phyloP scores from a whole-genome alignment of 2,888 invertebrate species.

The Andricus quercusramuli region DNA sequence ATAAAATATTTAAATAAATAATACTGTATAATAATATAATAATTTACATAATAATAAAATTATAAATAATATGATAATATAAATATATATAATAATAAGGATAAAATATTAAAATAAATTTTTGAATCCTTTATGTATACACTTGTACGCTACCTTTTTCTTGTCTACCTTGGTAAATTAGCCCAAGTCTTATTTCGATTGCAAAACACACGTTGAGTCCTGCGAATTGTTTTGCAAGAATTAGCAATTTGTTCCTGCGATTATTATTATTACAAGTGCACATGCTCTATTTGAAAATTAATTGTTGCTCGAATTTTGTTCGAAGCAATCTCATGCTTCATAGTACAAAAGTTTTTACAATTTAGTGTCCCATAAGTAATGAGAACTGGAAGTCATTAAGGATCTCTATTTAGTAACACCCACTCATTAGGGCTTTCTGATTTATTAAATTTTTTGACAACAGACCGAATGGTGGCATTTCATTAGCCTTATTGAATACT shows the following conservation, averaged over 20 bases:
- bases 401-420: neutral
- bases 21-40: too few species aligned
- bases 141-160: neutral
- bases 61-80: too few species aligned
- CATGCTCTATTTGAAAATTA: neutral
- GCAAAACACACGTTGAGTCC: constrained; percentile 16
- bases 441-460: neutral
- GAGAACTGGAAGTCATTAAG: neutral
- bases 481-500: neutral
- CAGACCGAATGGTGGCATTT: neutral
- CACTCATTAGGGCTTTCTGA: neutral
- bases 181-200: constrained; percentile 3
- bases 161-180: neutral
- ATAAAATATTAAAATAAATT: too few species aligned
- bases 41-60: too few species aligned
- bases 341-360: neutral
- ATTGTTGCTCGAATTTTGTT: neutral
- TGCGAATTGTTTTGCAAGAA: constrained; percentile 34
- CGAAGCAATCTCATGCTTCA: neutral
- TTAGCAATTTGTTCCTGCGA: too few species aligned
- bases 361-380: neutral
- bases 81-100: too few species aligned
- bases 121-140: too few species aligned
- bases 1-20: too few species aligned
- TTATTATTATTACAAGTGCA: too few species aligned